phyloP scores from a whole-genome alignment of 2,888 invertebrate species.

The Resseliella maxima region DNA sequence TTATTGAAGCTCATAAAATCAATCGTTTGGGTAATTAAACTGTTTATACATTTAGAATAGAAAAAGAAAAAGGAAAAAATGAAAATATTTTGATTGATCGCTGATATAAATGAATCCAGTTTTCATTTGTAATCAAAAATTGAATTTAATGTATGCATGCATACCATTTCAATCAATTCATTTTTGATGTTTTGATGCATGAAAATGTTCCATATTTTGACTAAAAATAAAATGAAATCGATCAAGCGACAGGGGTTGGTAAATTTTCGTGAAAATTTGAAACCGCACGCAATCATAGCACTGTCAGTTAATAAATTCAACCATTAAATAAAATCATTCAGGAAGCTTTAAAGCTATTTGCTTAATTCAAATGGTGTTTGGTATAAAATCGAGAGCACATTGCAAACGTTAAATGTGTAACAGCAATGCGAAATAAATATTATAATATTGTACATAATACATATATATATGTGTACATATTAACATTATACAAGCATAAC shows the following conservation, averaged over 20 bases:
- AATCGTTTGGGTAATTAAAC: not conserved
- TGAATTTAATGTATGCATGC: not conserved
- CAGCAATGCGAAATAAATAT: not conserved
- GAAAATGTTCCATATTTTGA: not conserved
- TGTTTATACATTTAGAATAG: too few relatives aligned
- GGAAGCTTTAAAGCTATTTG: not conserved
- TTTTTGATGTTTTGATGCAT: not conserved
- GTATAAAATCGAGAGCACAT: not conserved
- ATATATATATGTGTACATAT: too few relatives aligned
- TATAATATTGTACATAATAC: too few relatives aligned
- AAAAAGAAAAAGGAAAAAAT: not conserved
- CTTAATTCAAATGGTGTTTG: constrained; percentile 5
- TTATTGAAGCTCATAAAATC: not conserved
- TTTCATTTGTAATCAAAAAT: constrained; percentile 17
- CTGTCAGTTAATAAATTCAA: not conserved
- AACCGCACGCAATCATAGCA: not conserved
- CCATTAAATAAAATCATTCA: not conserved
- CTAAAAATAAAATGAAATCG: not conserved
- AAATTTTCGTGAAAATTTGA: too few relatives aligned
- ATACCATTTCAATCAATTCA: not conserved
- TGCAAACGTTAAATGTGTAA: not conserved
- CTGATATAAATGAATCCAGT: not conserved
- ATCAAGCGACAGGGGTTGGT: too few relatives aligned
- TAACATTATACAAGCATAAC: too few relatives aligned
- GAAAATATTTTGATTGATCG: not conserved